Evolutionary conservation across 1,140 invertebrate species (phyloP).

Genomic region (Trinorchestia longiramus): DNA sequence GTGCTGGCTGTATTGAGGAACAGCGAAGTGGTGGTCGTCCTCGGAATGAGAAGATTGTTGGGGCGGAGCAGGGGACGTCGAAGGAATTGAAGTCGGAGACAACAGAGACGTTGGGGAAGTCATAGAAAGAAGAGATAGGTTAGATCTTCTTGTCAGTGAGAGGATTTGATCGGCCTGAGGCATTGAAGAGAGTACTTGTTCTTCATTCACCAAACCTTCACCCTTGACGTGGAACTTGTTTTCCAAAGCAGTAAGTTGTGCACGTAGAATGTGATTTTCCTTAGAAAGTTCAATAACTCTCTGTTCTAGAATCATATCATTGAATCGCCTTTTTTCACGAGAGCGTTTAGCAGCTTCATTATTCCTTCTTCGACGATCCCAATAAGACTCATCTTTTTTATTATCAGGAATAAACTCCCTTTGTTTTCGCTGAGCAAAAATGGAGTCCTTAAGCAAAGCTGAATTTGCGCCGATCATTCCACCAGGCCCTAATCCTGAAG

Average conservation of each 20-base stretch:
- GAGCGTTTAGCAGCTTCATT: conserved; percentile 96
- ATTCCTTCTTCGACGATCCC: conserved; percentile 93
- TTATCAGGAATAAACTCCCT: conserved; percentile 96
- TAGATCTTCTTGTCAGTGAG: conserved; percentile 83
- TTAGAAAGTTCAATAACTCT: conserved; percentile 93
- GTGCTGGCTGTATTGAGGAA: conserved; percentile 57
- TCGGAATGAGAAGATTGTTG: conserved; percentile 22
- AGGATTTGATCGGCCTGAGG: conserved; percentile 86
- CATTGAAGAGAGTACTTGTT: conserved; percentile 86
- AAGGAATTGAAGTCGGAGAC: conserved; percentile 63
- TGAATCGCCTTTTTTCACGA: conserved; percentile 93
- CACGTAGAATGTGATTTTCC: conserved; percentile 93
- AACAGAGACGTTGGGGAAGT: conserved; percentile 58
- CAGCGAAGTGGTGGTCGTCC: conserved; percentile 69
- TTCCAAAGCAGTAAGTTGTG: conserved; percentile 91
- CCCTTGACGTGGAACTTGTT: conserved; percentile 93
- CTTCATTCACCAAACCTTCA: conserved; percentile 85
- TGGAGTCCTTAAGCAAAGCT: conserved; percentile 76
- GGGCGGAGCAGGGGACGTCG: conserved; percentile 44
- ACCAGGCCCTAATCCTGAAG: conserved; percentile 58
- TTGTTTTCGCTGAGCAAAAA: conserved; percentile 89
- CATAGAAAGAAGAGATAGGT: conserved; percentile 69
- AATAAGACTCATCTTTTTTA: conserved; percentile 97
- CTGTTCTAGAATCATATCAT: conserved; percentile 96
- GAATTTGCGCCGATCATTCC: conserved; percentile 62